Evolutionary conservation across 2,797 vertebrate genomes (phyloP), one percentile per base, ranked within the genome.

Genomic region (Lepus oiostolus): DNA sequence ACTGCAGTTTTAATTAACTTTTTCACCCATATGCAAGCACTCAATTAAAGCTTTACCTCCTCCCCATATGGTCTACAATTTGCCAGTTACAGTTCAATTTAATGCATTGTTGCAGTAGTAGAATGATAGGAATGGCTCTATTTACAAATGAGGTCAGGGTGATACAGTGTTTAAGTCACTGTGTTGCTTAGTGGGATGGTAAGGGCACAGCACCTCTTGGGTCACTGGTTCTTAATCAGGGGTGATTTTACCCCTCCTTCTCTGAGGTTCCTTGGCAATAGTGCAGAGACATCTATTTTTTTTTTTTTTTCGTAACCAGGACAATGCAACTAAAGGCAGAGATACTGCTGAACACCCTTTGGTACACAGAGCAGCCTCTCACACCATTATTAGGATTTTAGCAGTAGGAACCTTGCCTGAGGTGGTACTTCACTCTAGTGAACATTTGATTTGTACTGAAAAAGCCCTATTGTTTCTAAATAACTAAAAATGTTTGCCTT

Each of bases 1-100:
- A 74, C 10, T 94, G 71, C n/a, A n/a, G 10, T 90, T 96, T 97
- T 94, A 97, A 97, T 96, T 97, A 96, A 54, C 87, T 62, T 96
- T 95, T 97, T 72, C 90, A 97, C 93, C 71, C 92, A 93, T 89
- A 94, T 90, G 72, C 52, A 97, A 95, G 32, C 1, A 91, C 26
- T 70, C 74, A 96, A 62, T 97, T 97, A 96, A 94, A 93, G 21
- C 1, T 93, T 95, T 94, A 14, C 81, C 62, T 97, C 76, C 77
- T 97, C 30, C 21, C 85, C 95, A 89, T 93, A 94, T 95, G 93
- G 2, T 94, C 35, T 89, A 77, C 60, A 0, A 65, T 97, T 95
- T 96, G 19, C 65, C 88, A 91, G 72, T 94, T 88, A 95, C 75
- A 67, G 96, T 96, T 96, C 68, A 90, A 60, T 95, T 96, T 89